phyloP scores from a whole-genome alignment of 2,888 invertebrate genomes.

The Agrochola lychnidis region DNA sequence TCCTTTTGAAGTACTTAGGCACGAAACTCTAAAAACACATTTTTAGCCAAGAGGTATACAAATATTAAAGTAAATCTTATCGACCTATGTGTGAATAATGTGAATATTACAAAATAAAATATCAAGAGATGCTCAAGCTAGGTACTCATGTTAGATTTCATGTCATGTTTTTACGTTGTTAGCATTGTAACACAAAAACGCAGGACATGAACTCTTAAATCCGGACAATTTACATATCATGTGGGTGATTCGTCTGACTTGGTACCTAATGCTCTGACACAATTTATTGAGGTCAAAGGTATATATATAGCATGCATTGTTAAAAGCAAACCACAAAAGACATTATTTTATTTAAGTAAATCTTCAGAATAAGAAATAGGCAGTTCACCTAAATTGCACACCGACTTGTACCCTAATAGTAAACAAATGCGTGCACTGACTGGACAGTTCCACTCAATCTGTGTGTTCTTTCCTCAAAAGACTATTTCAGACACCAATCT shows the following conservation, averaged over 20 bases:
- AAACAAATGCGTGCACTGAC: too few relatives aligned
- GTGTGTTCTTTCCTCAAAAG: too few relatives aligned
- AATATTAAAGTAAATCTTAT: constrained; percentile 10
- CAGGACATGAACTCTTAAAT: constrained; percentile 48
- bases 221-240: background rate
- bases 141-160: background rate
- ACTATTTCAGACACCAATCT: too few relatives aligned
- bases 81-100: background rate
- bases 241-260: constrained; percentile 8
- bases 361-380: background rate
- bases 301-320: too few relatives aligned
- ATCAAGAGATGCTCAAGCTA: background rate
- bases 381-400: background rate
- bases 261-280: background rate
- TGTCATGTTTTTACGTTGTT: background rate
- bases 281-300: background rate
- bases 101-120: constrained; percentile 3
- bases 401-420: too few relatives aligned
- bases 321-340: background rate
- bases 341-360: background rate
- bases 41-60: background rate
- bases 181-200: constrained; percentile 19
- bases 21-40: background rate
- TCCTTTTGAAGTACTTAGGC: background rate
- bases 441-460: too few relatives aligned